Percentiles rank a stretch among this genome's conserved stretches.
phyloP scores from a whole-genome alignment of 2,888 invertebrate genomes.

The Patella ulyssiponensis region DNA sequence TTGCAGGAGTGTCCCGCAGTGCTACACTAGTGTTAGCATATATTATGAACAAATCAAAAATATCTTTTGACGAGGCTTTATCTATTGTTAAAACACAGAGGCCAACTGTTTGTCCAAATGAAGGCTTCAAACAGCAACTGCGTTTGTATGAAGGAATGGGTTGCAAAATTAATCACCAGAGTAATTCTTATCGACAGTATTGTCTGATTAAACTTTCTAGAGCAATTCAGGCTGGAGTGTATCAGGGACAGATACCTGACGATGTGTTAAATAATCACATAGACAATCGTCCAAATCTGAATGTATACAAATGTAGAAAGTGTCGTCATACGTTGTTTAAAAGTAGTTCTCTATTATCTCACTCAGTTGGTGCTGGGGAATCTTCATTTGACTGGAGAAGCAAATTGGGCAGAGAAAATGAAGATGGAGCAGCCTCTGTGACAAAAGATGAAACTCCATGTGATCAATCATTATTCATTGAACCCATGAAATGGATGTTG shows the following conservation, averaged over 20 bases:
- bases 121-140: constrained; percentile 65
- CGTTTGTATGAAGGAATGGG: constrained; percentile 67
- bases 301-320: constrained; percentile 57
- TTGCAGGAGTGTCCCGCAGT: constrained; percentile 92
- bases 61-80: constrained; percentile 82
- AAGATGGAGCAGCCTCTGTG: constrained; percentile 12
- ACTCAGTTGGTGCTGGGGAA: constrained; percentile 76
- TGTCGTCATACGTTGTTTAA: constrained; percentile 83
- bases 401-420: constrained; percentile 31
- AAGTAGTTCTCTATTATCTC: constrained; percentile 84
- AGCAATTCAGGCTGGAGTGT: constrained; percentile 45
- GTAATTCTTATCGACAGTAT: constrained; percentile 54
- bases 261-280: constrained; percentile 21
- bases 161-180: constrained; percentile 47
- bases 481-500: constrained; percentile 92
- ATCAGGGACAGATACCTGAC: constrained; percentile 12
- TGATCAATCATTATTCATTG: constrained; percentile 85
- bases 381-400: constrained; percentile 67
- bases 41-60: constrained; percentile 85
- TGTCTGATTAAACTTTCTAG: constrained; percentile 55
- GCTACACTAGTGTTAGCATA: constrained; percentile 89
- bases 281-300: constrained; percentile 29
- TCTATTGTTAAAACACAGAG: constrained; percentile 70
- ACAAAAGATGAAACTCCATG: constrained; percentile 73
- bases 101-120: constrained; percentile 65